Conservation (phyloP, 2,888 invertebrate genomes). For the Tenthredo distinguenda region DNA sequence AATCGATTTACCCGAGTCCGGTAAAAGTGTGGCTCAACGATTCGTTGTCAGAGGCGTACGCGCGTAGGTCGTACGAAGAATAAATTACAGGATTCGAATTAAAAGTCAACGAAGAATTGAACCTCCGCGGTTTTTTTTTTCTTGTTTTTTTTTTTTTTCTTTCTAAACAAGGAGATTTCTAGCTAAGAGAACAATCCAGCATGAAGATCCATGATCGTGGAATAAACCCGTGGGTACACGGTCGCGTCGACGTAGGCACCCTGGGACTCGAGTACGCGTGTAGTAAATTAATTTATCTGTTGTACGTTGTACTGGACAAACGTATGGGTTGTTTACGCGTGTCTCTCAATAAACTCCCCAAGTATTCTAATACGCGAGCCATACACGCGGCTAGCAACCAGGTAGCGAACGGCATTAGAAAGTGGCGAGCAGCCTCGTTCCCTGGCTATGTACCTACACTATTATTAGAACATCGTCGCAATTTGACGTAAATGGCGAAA, state of each 20-base stretch:
- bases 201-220: constrained; percentile 1
- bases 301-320: not conserved
- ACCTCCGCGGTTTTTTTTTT: too few relatives aligned
- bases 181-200: not conserved
- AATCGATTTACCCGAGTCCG: too few relatives aligned
- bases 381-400: not conserved
- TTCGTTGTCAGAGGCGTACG: not conserved
- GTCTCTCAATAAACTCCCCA: not conserved
- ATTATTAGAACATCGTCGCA: constrained; percentile 48
- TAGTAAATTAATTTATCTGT: constrained; percentile 10
- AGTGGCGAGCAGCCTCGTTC: constrained; percentile 47
- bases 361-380: not conserved
- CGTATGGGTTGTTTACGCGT: not conserved
- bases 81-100: not conserved
- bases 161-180: not conserved
- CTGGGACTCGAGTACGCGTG: constrained; percentile 21
- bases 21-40: not conserved
- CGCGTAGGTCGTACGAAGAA: not conserved
- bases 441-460: not conserved
- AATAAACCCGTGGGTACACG: not conserved
- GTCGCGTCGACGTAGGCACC: not conserved
- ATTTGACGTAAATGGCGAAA: constrained; percentile 48
- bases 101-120: not conserved
- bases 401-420: constrained; percentile 47
- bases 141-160: too few relatives aligned